phyloP scores from a whole-genome alignment of 2,797 vertebrate genomes.

The Poeciliopsis infans region DNA sequence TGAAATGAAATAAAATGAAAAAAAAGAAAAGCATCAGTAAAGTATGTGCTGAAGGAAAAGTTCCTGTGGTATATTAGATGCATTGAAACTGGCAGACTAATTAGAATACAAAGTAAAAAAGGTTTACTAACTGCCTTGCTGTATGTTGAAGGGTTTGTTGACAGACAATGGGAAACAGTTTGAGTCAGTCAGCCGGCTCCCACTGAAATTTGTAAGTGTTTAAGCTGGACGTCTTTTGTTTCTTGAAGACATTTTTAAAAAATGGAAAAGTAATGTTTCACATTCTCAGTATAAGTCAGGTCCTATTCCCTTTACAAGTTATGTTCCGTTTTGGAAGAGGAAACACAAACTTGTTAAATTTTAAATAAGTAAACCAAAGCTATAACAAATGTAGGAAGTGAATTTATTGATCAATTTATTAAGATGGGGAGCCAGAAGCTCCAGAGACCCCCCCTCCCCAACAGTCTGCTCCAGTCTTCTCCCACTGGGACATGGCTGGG shows the following conservation, averaged over 20 bases:
- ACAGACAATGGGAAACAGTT: neutral
- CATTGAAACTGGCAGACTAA: neutral
- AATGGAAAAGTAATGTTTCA: neutral
- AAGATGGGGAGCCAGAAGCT: neutral
- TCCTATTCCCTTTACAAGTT: neutral
- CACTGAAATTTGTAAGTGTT: neutral
- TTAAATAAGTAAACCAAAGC: neutral
- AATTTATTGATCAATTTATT: neutral
- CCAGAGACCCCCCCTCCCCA: neutral
- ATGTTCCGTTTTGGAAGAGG: neutral
- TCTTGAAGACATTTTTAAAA: neutral
- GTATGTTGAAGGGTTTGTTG: neutral
- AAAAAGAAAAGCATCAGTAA: constrained; percentile 5
- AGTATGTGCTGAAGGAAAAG: neutral
- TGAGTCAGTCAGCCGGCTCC: neutral
- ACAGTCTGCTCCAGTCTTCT: neutral
- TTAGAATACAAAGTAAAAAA: neutral
- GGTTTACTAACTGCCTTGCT: neutral
- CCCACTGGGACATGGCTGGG: neutral
- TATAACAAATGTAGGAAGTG: neutral
- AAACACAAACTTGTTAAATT: neutral
- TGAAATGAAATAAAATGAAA: constrained; percentile 27
- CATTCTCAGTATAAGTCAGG: neutral
- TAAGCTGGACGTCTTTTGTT: neutral
- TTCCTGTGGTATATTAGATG: neutral